These are phyloP conservation scores for Athalia circularis DNA, from an alignment of 2,888 invertebrate species.

Conservation along the genomic window DNA sequence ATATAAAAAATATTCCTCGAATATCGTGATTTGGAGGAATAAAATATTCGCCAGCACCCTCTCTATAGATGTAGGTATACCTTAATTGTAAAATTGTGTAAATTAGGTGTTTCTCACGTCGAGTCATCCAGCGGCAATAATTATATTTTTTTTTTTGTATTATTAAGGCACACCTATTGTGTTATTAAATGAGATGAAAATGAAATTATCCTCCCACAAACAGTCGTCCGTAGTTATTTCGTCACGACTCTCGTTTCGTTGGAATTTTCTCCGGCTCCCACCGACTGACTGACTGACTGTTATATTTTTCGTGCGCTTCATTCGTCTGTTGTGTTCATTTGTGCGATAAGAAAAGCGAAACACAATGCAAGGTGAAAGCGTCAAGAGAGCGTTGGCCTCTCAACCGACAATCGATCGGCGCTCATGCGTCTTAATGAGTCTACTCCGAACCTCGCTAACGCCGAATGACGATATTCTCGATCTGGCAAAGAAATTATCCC, in stretches of 20 bases:
- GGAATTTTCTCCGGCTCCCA: neutral
- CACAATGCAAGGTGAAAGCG: constrained; percentile 44
- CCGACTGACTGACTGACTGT: neutral
- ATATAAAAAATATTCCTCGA: no score
- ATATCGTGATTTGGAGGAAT: no score
- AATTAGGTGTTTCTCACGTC: no score
- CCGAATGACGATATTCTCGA: neutral
- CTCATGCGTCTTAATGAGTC: neutral
- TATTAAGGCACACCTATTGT: no score
- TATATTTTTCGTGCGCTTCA: constrained; percentile 20
- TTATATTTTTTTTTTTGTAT: no score
- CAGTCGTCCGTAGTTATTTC: neutral
- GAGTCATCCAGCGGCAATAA: no score
- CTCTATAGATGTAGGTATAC: no score
- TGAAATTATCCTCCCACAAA: no score
- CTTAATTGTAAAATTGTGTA: no score
- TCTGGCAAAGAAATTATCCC: no score
- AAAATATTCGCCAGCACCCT: no score
- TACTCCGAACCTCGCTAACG: neutral
- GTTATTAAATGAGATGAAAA: no score
- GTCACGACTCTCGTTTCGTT: constrained; percentile 6
- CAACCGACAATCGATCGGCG: constrained; percentile 15
- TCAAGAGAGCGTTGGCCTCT: constrained; percentile 38
- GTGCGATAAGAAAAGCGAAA: constrained; percentile 36
- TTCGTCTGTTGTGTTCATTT: neutral